These are phyloP conservation scores for Hydropsyche betteni DNA, from an alignment of 2,888 invertebrate species.

Conservation along the genomic window DNA sequence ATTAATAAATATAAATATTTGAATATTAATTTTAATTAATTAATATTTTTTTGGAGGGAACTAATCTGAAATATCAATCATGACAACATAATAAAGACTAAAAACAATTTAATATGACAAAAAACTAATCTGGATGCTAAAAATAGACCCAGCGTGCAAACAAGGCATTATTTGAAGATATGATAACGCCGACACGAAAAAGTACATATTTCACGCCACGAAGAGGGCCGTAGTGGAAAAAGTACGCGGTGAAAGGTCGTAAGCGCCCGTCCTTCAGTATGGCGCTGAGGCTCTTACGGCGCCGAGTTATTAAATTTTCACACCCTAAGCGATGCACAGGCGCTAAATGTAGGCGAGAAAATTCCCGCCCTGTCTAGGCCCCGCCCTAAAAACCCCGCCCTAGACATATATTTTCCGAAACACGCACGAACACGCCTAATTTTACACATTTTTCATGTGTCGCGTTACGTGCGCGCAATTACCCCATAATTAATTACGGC, in stretches of 20 bases:
- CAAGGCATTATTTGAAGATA: too few species aligned
- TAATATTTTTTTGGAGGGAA: too few species aligned
- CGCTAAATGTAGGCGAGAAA: slow-evolving; percentile 47
- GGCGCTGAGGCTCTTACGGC: background rate
- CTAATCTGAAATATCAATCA: too few species aligned
- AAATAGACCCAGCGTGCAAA: too few species aligned
- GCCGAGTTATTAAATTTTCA: slow-evolving; percentile 44
- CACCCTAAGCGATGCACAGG: slow-evolving; percentile 50
- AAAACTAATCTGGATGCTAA: too few species aligned
- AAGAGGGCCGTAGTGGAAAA: background rate
- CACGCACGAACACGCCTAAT: slow-evolving; percentile 10
- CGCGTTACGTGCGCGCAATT: slow-evolving; percentile 2
- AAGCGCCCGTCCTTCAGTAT: background rate
- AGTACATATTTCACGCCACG: slow-evolving; percentile 17
- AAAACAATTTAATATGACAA: too few species aligned
- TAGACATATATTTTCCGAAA: background rate
- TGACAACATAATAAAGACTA: too few species aligned
- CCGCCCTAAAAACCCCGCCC: slow-evolving; percentile 38
- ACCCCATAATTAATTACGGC: background rate
- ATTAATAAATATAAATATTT: too few species aligned
- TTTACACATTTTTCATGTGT: slow-evolving; percentile 16
- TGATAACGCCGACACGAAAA: slow-evolving; percentile 1
- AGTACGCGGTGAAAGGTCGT: background rate
- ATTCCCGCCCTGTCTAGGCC: slow-evolving; percentile 42
- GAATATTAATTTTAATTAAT: too few species aligned